Base-by-base conservation (phyloP, 2,797 vertebrate genomes). In the Natrix natrix region DNA sequence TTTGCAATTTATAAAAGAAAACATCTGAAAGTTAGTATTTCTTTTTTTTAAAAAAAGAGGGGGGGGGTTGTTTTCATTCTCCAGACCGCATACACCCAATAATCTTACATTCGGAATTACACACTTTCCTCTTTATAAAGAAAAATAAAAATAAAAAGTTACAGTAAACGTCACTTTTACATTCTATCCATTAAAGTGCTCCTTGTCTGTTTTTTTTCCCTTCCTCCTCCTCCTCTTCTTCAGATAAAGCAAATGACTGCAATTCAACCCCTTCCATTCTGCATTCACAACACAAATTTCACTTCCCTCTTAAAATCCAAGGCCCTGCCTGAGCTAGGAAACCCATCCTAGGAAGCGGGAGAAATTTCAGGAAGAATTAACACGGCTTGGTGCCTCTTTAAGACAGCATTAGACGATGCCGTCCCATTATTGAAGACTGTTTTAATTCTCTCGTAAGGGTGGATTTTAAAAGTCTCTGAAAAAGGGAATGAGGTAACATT, bases 361-460 rank as follows among this genome's bases (percentile, higher is more conserved):
- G 43, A 24, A 24, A 43, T 43, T 90, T 95, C 96, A 95, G 92
- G 95, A 95, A 94, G 96, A 95, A 94, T 88, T 37, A 56, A 91
- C 26, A 16, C 83, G 86, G 95, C 95, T 93, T 54, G 95, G 95
- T 94, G 96, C 95, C 93, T 97, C 95, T 95, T 97, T 52, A 52
- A 97, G 95, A 95, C 97, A 97, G 98, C 97, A 97, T 97, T 97
- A 97, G 61, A 94, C 97, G 97, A 97, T 94, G 93, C 92, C 96
- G 95, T 95, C 97, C 95, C 93, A 87, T 96, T 97, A 97, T 96
- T 96, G 94, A 97, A 96, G 94, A 96, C 91, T 92, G 87, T 96
- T 96, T 96, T 13, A 94, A 95, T 96, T 96, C 93, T 96, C 93
- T 93, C 43, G 83, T 96, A 96, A 96, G 96, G 96, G 95, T 95